These are phyloP conservation scores for Artemisiospiza belli DNA, from an alignment of 2,113 vertebrate species.

Conservation along the genomic window DNA sequence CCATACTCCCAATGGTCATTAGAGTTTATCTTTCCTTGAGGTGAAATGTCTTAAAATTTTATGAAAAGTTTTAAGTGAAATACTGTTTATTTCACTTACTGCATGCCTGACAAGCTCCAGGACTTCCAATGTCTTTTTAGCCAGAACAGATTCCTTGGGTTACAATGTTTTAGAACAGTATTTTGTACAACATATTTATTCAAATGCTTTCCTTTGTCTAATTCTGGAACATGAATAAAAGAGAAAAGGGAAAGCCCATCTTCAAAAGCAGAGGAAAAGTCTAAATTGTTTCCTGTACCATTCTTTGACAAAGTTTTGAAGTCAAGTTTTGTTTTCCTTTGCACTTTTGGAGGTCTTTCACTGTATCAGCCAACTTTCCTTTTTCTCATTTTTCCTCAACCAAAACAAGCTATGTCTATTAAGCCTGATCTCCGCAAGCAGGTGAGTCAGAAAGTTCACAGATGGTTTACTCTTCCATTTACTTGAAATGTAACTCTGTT, in stretches of 20 bases:
- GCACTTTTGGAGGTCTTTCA: not conserved
- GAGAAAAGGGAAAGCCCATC: not conserved
- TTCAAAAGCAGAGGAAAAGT: not conserved
- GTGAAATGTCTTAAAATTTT: not conserved
- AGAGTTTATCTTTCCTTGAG: not conserved
- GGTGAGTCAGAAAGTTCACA: not conserved
- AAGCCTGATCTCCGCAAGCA: not conserved
- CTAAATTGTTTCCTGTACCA: not conserved
- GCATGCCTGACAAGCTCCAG: not conserved
- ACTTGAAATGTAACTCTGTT: not conserved
- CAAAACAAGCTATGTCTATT: not conserved
- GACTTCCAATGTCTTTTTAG: not conserved
- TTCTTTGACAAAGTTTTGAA: not conserved
- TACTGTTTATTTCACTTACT: not conserved
- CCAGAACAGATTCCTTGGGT: not conserved
- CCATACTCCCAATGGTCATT: not conserved
- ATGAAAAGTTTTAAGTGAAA: too few species aligned
- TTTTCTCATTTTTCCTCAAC: not conserved
- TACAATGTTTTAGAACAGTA: not conserved
- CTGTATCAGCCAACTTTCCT: not conserved
- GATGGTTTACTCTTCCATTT: not conserved
- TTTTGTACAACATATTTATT: not conserved
- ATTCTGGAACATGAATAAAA: not conserved
- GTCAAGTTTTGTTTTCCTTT: not conserved
- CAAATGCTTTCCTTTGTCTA: not conserved